A percentile compares a stretch with the other conserved stretches of the same genome.
Evolutionary conservation across 2,113 vertebrate genomes (phyloP).

Genomic region (Psittacula cyanocephala): DNA sequence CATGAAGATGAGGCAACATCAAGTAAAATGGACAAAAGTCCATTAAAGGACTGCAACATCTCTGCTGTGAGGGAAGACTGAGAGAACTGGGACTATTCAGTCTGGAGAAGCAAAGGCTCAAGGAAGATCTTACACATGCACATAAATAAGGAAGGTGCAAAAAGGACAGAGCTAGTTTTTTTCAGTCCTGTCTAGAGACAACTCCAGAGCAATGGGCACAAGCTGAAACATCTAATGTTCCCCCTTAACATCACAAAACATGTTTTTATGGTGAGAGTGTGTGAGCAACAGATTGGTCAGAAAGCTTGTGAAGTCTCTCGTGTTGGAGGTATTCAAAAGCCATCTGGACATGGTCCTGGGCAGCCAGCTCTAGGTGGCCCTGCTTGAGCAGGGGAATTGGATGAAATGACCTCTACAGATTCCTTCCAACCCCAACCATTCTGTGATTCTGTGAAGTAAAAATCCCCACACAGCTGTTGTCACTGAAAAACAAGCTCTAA

Average conservation of each 20-base stretch:
- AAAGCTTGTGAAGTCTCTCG: too few relatives aligned
- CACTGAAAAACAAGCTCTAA: background rate
- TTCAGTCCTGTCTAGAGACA: background rate
- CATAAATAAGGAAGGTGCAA: background rate
- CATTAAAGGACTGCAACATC: background rate
- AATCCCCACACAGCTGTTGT: background rate
- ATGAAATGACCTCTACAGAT: background rate
- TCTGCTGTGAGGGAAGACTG: background rate
- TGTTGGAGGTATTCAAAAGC: background rate
- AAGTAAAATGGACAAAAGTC: background rate
- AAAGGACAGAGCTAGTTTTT: background rate
- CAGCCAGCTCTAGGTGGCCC: background rate
- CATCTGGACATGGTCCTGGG: background rate
- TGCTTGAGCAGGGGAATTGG: background rate
- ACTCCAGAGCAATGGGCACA: background rate
- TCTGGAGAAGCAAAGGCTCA: background rate
- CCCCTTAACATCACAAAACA: background rate
- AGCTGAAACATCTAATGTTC: background rate
- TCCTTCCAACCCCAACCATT: background rate
- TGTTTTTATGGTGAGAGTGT: background rate
- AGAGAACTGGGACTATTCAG: background rate
- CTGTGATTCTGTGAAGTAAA: background rate
- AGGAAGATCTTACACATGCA: background rate
- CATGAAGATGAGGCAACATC: background rate
- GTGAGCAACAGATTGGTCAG: background rate